A percentile compares a stretch with the other conserved stretches of the same genome.
Evolutionary conservation across 2,888 invertebrate species (phyloP).

Genomic region (Lasioglossum vierecki): DNA sequence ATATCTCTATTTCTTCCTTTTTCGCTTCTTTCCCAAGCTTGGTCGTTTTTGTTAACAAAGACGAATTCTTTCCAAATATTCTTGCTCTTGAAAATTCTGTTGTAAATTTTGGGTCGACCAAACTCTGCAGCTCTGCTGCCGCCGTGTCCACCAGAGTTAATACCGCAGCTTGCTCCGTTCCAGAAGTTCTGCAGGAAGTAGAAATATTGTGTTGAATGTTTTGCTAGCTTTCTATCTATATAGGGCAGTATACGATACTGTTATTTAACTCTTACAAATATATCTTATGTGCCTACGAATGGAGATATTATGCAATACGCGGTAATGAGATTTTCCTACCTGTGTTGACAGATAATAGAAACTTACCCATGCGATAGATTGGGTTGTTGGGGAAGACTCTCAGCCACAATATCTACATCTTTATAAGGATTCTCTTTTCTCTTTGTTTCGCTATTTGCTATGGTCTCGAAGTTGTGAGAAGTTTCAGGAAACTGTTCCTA

Average conservation of each 20-base stretch:
- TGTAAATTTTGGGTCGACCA: slow-evolving; percentile 85
- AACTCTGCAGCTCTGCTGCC: slow-evolving; percentile 86
- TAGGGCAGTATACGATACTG: too few relatives aligned
- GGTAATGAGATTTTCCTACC: slow-evolving; percentile 18
- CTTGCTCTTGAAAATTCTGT: slow-evolving; percentile 84
- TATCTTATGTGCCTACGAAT: neutral
- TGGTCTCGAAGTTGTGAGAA: slow-evolving; percentile 45
- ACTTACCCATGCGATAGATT: slow-evolving; percentile 82
- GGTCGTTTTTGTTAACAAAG: slow-evolving; percentile 26
- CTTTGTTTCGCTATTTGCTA: slow-evolving; percentile 45
- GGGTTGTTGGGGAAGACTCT: slow-evolving; percentile 78
- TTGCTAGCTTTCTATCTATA: neutral
- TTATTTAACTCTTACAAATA: slow-evolving; percentile 14
- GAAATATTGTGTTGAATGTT: neutral
- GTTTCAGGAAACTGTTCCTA: slow-evolving; percentile 30
- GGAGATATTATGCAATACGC: slow-evolving; percentile 8
- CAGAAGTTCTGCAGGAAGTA: slow-evolving; percentile 86
- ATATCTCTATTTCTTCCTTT: slow-evolving; percentile 68
- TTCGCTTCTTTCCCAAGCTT: slow-evolving; percentile 26
- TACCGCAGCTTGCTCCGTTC: slow-evolving; percentile 86
- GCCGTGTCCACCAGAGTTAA: slow-evolving; percentile 87
- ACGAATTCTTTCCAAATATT: slow-evolving; percentile 53
- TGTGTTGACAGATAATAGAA: slow-evolving; percentile 27
- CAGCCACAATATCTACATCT: slow-evolving; percentile 75
- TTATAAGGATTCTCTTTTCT: slow-evolving; percentile 54